A percentile compares a stretch with the other conserved stretches of the same genome.
phyloP scores from a whole-genome alignment of 1,140 invertebrate genomes.

The Calycopis cecrops region DNA sequence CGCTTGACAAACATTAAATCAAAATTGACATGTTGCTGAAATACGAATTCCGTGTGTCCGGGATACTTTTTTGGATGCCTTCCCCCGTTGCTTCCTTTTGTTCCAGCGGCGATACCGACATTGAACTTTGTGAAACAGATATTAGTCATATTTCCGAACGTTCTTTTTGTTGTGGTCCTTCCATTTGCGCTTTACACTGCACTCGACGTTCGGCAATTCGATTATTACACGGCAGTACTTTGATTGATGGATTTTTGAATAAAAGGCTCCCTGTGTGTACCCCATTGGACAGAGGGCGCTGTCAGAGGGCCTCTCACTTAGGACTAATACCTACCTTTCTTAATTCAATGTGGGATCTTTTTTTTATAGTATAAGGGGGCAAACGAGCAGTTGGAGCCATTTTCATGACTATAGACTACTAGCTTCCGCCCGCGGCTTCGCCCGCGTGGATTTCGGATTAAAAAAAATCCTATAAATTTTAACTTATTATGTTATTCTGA shows the following conservation, averaged over 20 bases:
- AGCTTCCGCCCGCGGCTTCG: no score
- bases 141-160: slow-evolving; percentile 55
- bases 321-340: no score
- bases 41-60: slow-evolving; percentile 31
- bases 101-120: slow-evolving; percentile 56
- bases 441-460: no score
- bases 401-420: no score
- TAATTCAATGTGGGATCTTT: no score
- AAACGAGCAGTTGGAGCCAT: no score
- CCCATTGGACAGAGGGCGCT: slow-evolving; percentile 2
- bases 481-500: no score
- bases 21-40: slow-evolving; percentile 42
- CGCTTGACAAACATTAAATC: slow-evolving; percentile 34
- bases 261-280: slow-evolving; percentile 37
- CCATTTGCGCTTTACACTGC: slow-evolving; percentile 60
- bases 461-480: no score
- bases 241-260: slow-evolving; percentile 63
- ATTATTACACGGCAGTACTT: slow-evolving; percentile 68
- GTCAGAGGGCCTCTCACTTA: no score
- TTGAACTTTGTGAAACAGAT: slow-evolving; percentile 60
- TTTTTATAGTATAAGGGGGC: no score
- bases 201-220: slow-evolving; percentile 59
- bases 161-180: slow-evolving; percentile 57
- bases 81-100: slow-evolving; percentile 51
- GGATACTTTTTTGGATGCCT: slow-evolving; percentile 56